Base-by-base conservation (phyloP, 2,888 invertebrate genomes). In the Drosophila hamatofila region DNA sequence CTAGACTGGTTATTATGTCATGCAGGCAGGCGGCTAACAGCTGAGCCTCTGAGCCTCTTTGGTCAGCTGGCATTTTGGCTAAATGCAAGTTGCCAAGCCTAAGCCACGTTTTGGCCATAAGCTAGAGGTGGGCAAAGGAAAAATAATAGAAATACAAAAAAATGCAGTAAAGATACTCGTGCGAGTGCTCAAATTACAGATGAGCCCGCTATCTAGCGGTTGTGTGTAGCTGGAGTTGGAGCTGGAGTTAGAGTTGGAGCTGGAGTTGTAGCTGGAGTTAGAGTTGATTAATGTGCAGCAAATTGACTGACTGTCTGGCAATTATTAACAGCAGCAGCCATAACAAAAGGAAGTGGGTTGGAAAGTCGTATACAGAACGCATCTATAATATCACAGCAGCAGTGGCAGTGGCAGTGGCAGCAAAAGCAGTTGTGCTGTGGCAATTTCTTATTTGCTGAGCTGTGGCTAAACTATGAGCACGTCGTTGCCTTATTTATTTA, bases 401-500 rank as follows among this genome's bases (percentile, higher is more conserved):
- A 46, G 55, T 39, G n/a, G 49, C 49, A 48, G 21, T 33, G n/a
- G 52, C 48, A 37, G 49, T 33, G 16, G 69, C 55, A 48, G 48
- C 48, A 41, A 35, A 25, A 12, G 73, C 25, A 21, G 49, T 16
- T 41, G 52, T 56, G 41, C 51, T 52, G 65, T 52, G 56, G 75
- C 66, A 71, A 77, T 81, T 79, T 81, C 80, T 74, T 69, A 60
- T 73, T 71, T 83, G 73, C 69, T 69, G 72, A 75, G 78, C 79
- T 79, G 79, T 59, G 66, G 72, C 72, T 69, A 65, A 75, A 68
- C 62, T 61, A 67, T 85, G 75, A 82, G 78, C 83, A 73, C 72
- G 64, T 76, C 78, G 75, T 72, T 87, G 84, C 76, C 82, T 82
- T 85, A 85, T 82, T 85, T 84, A 84, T 84, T 87, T 87, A 84